Conservation (phyloP, 1,140 invertebrate species). For the Brachionus rotundiformis region DNA sequence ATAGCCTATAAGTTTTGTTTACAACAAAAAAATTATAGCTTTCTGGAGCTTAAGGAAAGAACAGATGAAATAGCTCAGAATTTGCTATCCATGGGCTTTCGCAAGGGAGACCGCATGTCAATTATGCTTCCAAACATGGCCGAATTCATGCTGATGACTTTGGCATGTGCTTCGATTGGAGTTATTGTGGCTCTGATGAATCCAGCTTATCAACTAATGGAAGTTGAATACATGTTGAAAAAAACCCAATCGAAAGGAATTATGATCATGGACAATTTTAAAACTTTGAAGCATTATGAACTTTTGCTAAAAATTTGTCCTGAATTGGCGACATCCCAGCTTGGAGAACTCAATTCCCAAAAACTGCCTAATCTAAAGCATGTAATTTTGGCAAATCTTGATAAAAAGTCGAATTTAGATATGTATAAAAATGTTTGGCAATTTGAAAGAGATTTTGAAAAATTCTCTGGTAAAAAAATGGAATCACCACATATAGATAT, state of each 20-base stretch:
- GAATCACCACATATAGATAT: slow-evolving; percentile 24
- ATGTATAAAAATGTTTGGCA: slow-evolving; percentile 12
- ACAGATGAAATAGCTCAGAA: slow-evolving; percentile 37
- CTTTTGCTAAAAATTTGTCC: slow-evolving; percentile 17
- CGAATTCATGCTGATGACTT: not conserved
- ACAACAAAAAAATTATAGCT: not conserved
- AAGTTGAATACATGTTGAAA: slow-evolving; percentile 43
- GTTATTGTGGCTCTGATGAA: slow-evolving; percentile 36
- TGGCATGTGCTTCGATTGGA: slow-evolving; percentile 31
- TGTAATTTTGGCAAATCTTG: slow-evolving; percentile 8
- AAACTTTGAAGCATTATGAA: slow-evolving; percentile 38
- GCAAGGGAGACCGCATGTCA: slow-evolving; percentile 32
- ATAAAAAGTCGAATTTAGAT: not conserved
- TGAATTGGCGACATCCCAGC: not conserved
- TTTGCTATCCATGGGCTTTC: slow-evolving; percentile 27
- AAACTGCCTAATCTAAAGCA: slow-evolving; percentile 40
- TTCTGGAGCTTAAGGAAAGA: not conserved
- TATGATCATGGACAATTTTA: slow-evolving; percentile 29
- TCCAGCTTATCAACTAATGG: slow-evolving; percentile 29
- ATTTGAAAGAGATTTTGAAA: not conserved
- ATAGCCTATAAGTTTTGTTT: slow-evolving; percentile 45
- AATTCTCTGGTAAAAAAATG: not conserved
- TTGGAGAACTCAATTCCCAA: slow-evolving; percentile 18
- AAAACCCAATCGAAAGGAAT: not conserved
- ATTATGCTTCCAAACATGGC: slow-evolving; percentile 25